Percentiles rank a stretch among this genome's conserved stretches.
These are phyloP conservation scores for Tachycineta bicolor DNA, from an alignment of 2,113 vertebrate genomes.

Conservation along the genomic window DNA sequence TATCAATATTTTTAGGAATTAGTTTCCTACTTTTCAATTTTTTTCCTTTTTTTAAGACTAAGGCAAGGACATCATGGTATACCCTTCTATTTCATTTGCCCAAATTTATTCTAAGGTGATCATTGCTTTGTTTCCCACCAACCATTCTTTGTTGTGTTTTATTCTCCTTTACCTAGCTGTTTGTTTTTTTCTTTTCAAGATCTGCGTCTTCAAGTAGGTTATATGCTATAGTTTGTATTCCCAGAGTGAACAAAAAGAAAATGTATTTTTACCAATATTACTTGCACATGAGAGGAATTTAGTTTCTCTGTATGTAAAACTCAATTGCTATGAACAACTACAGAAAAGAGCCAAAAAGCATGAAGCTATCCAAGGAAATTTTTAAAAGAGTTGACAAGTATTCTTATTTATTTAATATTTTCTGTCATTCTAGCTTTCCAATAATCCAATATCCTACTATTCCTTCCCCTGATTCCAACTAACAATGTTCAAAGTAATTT, in stretches of 20 bases:
- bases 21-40: not conserved
- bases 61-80: not conserved
- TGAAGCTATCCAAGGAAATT: not conserved
- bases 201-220: not conserved
- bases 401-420: not conserved
- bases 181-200: not conserved
- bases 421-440: not conserved
- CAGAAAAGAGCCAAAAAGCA: not conserved
- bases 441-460: not conserved
- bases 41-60: not conserved
- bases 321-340: not conserved
- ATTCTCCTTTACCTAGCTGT: not conserved
- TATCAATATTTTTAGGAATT: not conserved
- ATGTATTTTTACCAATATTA: not conserved
- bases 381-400: not conserved
- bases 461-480: not conserved
- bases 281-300: not conserved
- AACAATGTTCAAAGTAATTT: not conserved
- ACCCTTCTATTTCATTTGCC: not conserved
- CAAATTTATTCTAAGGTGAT: not conserved
- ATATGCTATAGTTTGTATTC: accelerated
- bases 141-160: not conserved
- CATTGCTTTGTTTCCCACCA: not conserved
- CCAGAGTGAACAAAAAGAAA: not conserved
- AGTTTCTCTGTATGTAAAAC: not conserved